Base-by-base conservation (phyloP, 2,888 invertebrate genomes). In the Eupithecia subumbrata region DNA sequence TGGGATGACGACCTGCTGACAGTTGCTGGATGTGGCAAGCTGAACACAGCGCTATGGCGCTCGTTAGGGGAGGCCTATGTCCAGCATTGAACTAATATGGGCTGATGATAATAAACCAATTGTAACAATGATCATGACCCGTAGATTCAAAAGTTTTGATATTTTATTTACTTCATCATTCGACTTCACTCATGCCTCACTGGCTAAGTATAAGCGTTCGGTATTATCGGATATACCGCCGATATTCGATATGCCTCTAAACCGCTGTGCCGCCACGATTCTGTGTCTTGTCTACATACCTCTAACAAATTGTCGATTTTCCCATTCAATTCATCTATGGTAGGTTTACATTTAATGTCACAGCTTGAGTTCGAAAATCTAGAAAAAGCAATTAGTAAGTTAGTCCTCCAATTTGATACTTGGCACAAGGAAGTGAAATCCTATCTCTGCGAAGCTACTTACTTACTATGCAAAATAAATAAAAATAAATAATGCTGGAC, bases 251-350 rank as follows among this genome's bases (percentile, higher is more conserved):
- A 12, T 0, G 22, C 22, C 3, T 56, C 12, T 12, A 52, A 52
- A 22, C 8, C 0, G 56, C 22, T 12, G 60, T 25, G 25, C 56
- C n/a, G 11, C 22, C 56, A 22, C 56, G 22, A 1, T 12, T 56
- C 22, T 56, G 9, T 56, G n/a, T 56, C 18, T 68, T n/a, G n/a
- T 37, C 18, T 68, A 68, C 22, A 22, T 77, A 93, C 94, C 87
- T 89, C 83, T 85, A 91, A 85, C 73, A 94, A 86, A 72, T 86
- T 81, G 34, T 78, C 79, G 66, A 92, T 88, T 79, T 90, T 91
- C 72, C 85, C 82, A 83, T 90, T 89, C 71, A 93, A 82, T 78
- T 92, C 92, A 8, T 91, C 89, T 84, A 91, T 90, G 0, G 82
- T 78, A 76, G 86, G 84, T 79, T 81, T 86, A 80, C 92, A 93